Conservation (phyloP, 2,113 vertebrate species). For the Macrotis lagotis region DNA sequence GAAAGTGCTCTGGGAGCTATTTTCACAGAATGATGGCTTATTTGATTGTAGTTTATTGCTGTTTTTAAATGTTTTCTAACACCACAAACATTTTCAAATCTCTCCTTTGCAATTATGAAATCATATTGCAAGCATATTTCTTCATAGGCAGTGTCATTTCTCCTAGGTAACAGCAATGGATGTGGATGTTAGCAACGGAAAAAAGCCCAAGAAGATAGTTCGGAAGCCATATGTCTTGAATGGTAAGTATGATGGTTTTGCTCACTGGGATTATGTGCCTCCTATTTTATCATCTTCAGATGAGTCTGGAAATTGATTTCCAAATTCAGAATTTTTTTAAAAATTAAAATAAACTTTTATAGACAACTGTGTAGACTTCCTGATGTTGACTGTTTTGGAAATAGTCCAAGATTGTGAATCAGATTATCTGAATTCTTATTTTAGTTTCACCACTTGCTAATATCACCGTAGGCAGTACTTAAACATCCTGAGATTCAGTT, state of each 20-base stretch:
- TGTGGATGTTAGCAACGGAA: background rate
- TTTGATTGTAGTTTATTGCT: background rate
- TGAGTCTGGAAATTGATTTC: background rate
- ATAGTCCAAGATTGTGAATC: background rate
- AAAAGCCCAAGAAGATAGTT: slow-evolving; percentile 70
- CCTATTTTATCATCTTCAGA: background rate
- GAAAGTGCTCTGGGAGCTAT: background rate
- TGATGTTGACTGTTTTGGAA: background rate
- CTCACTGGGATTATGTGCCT: background rate
- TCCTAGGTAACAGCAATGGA: slow-evolving; percentile 76
- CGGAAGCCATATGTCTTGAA: slow-evolving; percentile 85
- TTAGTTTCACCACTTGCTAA: background rate
- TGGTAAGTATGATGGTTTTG: slow-evolving; percentile 77
- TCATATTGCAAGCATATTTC: background rate
- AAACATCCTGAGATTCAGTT: background rate
- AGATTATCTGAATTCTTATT: background rate
- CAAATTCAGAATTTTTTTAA: background rate
- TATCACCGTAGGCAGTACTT: background rate
- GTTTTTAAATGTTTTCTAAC: background rate
- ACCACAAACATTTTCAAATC: background rate
- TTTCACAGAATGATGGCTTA: background rate
- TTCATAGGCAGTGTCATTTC: slow-evolving; percentile 26
- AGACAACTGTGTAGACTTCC: background rate
- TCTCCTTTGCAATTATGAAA: background rate
- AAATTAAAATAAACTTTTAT: background rate